These are phyloP conservation scores for Amphiduros pacificus DNA, from an alignment of 2,888 invertebrate genomes.

Conservation along the genomic window DNA sequence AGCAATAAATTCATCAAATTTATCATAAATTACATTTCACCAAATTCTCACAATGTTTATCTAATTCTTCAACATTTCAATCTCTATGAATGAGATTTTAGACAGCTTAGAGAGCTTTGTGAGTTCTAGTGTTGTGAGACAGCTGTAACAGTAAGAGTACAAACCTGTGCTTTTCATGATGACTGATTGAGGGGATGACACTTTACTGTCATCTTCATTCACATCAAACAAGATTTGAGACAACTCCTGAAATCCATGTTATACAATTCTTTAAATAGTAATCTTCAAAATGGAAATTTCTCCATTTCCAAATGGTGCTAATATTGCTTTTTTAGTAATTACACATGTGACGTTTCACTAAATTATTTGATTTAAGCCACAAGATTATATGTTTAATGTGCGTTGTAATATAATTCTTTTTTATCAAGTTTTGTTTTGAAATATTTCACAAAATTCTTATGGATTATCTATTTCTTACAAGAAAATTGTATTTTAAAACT, in stretches of 20 bases:
- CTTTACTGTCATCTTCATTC: neutral
- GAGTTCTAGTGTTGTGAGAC: no score
- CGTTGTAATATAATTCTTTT: neutral
- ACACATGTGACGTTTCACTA: no score
- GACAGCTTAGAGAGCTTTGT: no score
- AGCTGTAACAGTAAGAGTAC: neutral
- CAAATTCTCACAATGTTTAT: no score
- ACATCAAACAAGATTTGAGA: constrained; percentile 12
- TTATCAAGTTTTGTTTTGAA: neutral
- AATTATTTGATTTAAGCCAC: neutral
- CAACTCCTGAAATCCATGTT: neutral
- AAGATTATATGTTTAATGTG: neutral
- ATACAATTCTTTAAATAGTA: neutral
- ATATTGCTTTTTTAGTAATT: no score
- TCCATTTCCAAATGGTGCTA: no score
- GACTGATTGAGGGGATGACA: neutral
- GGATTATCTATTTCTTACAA: neutral
- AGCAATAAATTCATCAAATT: no score
- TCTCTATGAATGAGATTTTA: no score
- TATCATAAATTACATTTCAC: no score
- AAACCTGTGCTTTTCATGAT: neutral
- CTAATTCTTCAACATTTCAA: no score
- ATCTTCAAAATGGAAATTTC: no score
- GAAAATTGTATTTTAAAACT: neutral
- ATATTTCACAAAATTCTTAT: neutral